Conservation (phyloP, 1,140 invertebrate species). For the Zaprionus ornatus region DNA sequence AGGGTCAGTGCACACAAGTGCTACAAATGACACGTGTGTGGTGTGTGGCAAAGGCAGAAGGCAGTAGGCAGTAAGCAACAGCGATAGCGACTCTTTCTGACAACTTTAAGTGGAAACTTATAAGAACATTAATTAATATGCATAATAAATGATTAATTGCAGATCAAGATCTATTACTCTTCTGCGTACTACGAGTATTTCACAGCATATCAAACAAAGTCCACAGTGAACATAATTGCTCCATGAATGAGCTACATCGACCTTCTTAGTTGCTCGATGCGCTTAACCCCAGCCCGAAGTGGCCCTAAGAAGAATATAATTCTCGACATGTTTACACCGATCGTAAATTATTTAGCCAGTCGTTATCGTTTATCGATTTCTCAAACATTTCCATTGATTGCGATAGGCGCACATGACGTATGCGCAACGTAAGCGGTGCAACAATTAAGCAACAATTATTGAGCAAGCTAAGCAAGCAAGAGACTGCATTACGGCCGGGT, state of each 20-base stretch:
- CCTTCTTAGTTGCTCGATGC: not conserved
- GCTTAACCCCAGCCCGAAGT: not conserved
- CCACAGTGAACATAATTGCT: too few species aligned
- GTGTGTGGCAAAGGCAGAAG: too few species aligned
- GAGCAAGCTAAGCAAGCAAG: not conserved
- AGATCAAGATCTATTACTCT: too few species aligned
- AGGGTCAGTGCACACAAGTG: constrained; percentile 13
- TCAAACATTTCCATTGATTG: constrained; percentile 19
- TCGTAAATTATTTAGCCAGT: constrained; percentile 31
- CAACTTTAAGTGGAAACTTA: too few species aligned
- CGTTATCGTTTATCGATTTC: constrained; percentile 27
- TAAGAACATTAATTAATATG: too few species aligned
- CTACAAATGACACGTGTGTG: not conserved
- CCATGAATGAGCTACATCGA: too few species aligned
- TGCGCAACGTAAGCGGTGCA: constrained; percentile 15
- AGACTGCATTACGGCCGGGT: not conserved
- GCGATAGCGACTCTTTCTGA: too few species aligned
- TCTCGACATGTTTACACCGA: constrained; percentile 21
- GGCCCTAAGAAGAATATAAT: constrained; percentile 6
- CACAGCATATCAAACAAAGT: too few species aligned
- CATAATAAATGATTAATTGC: too few species aligned
- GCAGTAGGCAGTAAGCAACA: too few species aligned
- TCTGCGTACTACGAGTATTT: too few species aligned
- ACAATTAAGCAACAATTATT: constrained; percentile 5
- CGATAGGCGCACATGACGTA: constrained; percentile 17